Evolutionary conservation across 2,113 vertebrate species (phyloP).

Genomic region (Dicrurus megarhynchus): DNA sequence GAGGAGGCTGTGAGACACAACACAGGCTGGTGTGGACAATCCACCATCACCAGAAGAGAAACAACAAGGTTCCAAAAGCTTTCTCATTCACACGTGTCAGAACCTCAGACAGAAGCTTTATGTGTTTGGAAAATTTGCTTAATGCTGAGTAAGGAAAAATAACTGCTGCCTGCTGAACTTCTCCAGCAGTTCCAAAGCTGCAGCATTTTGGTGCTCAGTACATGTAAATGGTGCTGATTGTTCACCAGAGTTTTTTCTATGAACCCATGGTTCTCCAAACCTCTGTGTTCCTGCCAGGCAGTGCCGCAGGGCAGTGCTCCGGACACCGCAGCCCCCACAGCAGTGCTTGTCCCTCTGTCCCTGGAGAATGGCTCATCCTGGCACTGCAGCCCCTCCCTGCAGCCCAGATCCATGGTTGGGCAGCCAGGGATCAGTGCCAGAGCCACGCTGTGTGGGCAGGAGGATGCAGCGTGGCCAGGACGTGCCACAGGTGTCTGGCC

Average conservation of each 20-base stretch:
- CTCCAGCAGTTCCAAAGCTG: not conserved
- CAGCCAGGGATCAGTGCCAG: not conserved
- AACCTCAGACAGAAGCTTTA: not conserved
- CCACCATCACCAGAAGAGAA: not conserved
- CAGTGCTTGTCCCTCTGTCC: not conserved
- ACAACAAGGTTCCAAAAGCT: not conserved
- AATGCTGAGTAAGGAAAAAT: not conserved
- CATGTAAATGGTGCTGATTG: not conserved
- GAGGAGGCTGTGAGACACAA: not conserved
- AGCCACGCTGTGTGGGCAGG: not conserved
- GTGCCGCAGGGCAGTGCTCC: accelerated
- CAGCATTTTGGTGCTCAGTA: not conserved
- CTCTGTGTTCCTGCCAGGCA: too few species aligned
- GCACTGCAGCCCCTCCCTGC: not conserved
- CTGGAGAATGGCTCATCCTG: not conserved
- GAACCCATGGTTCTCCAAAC: not conserved
- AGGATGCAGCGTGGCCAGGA: accelerated
- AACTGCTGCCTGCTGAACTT: not conserved
- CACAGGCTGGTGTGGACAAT: not conserved
- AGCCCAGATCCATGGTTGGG: not conserved
- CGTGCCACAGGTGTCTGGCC: accelerated
- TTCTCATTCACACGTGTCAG: not conserved
- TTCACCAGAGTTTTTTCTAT: not conserved
- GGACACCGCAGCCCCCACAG: accelerated
- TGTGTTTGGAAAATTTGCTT: not conserved